These are phyloP conservation scores for Epistrophe eligans DNA, from an alignment of 2,888 invertebrate species.

Conservation along the genomic window DNA sequence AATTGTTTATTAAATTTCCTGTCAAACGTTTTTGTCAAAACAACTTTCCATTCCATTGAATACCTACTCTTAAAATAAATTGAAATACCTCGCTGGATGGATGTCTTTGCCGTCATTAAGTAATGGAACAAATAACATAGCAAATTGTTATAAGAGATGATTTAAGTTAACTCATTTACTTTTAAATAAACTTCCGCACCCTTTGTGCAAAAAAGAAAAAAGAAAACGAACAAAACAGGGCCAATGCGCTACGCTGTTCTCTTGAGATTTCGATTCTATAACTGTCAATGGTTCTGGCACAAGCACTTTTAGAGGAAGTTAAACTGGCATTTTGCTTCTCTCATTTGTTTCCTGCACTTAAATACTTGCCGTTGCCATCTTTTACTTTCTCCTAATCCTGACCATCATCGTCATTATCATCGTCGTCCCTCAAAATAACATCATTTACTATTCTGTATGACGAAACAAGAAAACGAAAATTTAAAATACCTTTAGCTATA, in stretches of 20 bases:
- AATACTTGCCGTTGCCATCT: constrained; percentile 36
- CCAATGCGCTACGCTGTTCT: neutral
- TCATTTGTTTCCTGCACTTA: constrained; percentile 69
- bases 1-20: constrained; percentile 13
- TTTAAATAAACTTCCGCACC: constrained; percentile 61
- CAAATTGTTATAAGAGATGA: constrained; percentile 31
- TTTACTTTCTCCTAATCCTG: neutral
- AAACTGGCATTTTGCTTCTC: constrained; percentile 11
- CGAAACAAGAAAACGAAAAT: constrained; percentile 59
- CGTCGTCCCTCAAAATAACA: neutral
- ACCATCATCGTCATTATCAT: constrained; percentile 39
- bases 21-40: constrained; percentile 9
- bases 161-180: constrained; percentile 65
- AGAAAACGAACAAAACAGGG: neutral
- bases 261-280: constrained; percentile 1
- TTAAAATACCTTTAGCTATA: constrained; percentile 50
- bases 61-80: constrained; percentile 23
- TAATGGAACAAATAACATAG: constrained; percentile 45
- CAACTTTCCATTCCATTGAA: neutral
- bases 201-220: constrained; percentile 30
- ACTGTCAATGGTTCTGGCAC: constrained; percentile 8
- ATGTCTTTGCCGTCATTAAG: constrained; percentile 26
- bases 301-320: neutral
- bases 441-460: constrained; percentile 19
- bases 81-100: constrained; percentile 34